Percentiles rank a stretch among this genome's conserved stretches.
Evolutionary conservation across 64 coral and sea anemone species (phyloP).

Genomic region (Orbicella faveolata): DNA sequence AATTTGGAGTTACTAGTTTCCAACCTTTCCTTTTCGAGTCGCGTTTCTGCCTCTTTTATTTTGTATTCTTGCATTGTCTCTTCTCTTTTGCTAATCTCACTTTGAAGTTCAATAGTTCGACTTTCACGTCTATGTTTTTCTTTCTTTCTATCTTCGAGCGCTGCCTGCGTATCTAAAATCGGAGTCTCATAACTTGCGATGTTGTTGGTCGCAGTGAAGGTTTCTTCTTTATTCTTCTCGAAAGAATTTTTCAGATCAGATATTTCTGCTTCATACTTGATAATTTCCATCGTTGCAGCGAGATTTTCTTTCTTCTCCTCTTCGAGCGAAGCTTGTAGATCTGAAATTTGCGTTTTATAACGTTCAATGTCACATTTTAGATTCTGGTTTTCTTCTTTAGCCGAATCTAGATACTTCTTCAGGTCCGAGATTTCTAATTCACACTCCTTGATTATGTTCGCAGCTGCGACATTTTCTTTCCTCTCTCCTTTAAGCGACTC

Average conservation of each 20-base stretch:
- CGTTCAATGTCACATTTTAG: background rate
- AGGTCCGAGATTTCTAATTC: background rate
- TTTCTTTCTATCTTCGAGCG: background rate
- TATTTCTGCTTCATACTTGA: slow-evolving; percentile 9
- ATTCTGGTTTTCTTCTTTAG: background rate
- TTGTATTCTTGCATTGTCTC: background rate
- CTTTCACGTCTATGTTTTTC: background rate
- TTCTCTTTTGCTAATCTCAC: background rate
- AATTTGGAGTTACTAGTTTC: slow-evolving; percentile 9
- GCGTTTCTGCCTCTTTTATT: slow-evolving; percentile 26
- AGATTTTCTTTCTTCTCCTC: background rate
- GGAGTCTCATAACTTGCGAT: background rate
- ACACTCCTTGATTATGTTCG: background rate
- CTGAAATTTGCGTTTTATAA: background rate
- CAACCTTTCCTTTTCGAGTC: slow-evolving; percentile 15
- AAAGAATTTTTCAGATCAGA: background rate
- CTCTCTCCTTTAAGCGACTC: background rate
- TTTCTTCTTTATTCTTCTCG: background rate
- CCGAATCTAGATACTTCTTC: background rate
- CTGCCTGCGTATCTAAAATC: background rate
- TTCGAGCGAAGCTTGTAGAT: background rate
- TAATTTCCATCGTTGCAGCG: background rate
- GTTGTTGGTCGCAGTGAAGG: background rate
- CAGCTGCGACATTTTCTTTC: background rate
- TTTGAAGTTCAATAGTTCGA: background rate